Evolutionary conservation across 2,888 invertebrate species (phyloP), one percentile per base, ranked within the genome.

Genomic region (Balanococcus diminutus): DNA sequence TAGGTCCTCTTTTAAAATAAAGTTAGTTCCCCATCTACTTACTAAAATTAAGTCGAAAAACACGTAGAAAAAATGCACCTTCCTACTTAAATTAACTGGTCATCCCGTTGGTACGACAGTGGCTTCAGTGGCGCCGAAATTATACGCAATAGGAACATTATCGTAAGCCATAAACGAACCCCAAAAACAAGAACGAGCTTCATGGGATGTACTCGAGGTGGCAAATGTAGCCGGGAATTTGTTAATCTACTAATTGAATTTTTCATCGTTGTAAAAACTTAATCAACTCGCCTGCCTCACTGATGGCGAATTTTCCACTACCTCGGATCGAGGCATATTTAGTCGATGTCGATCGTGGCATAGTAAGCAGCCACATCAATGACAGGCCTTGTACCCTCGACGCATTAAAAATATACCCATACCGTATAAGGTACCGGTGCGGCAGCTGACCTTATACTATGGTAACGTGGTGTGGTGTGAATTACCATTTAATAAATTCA

Each of bases 401-500:
- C n/a, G 51, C 19, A 51, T 51, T 51, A 51, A 51, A 19, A 51
- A n/a, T 51, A 51, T 51, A 51, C 51, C 19, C 51, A 6, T n/a
- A 19, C 19, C 42, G 19, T 19, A 1, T 1, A 19, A 51, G 3
- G 19, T 19, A 19, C 4, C 4, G 51, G 19, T 9, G 5, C 4
- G 51, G 19, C 19, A 19, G 51, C 19, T 51, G 51, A 19, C 51
- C 51, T 19, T 19, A 51, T 19, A 51, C 3, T 36, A 36, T 36
- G n/a, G n/a, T 42, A 42, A 51, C 3, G n/a, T n/a, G n/a, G n/a
- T n/a, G n/a, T n/a, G 51, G 51, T 51, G 51, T 19, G 61, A 67
- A 67, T 67, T 67, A 67, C 28, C 61, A 67, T 67, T 67, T 67
- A 67, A 67, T 67, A 67, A 67, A 25, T 67, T 67, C 28, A 67